Evolutionary conservation across 1,140 invertebrate species (phyloP), one percentile per base, ranked within the genome.

Genomic region (Drosophila tristis): DNA sequence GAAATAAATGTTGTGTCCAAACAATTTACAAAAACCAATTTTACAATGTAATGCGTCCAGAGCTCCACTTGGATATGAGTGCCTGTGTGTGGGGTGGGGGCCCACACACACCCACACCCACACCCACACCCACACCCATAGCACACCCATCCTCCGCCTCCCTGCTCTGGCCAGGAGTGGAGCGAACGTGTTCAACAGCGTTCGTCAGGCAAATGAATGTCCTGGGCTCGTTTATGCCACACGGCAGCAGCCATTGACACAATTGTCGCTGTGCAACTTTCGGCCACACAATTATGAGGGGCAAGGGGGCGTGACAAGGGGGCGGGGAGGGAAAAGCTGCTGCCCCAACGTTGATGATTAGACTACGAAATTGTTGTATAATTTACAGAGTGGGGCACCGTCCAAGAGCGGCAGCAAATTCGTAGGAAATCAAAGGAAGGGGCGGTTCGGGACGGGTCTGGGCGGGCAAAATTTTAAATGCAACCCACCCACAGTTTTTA

Each of bases 11-110:
- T 85, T 85, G 80, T 85, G 80, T 85, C 80, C 80, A 85, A 85
- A 85, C 80, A 85, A 85, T 85, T 85, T 85, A 85, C 80, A 85
- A 85, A 85, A 85, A 85, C 80, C 80, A 85, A 85, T 85, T 85
- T 84, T 85, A 85, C 80, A 85, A 85, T 85, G 76, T 84, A 82
- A 82, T 82, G 74, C 78, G 78, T 77, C 76, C 70, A 72, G 74
- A 78, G 74, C 72, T 75, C 57, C 71, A 59, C 43, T 13, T 39
- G 35, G 11, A 39, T 39, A 13, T 39, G 11, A 5, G 11, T 50
- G 47, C 44, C 58, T 66, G 54, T 45, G 42, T 62, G 77, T 53
- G 53, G 50, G 16, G 54, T 44, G 44, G 55, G 50, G 26, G 26
- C 26, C 47, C 23, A 4, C 16, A 16, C 16, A 0, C 16, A n/a